These are phyloP conservation scores for Phengaris arion DNA, from an alignment of 2,888 invertebrate genomes.

Conservation along the genomic window DNA sequence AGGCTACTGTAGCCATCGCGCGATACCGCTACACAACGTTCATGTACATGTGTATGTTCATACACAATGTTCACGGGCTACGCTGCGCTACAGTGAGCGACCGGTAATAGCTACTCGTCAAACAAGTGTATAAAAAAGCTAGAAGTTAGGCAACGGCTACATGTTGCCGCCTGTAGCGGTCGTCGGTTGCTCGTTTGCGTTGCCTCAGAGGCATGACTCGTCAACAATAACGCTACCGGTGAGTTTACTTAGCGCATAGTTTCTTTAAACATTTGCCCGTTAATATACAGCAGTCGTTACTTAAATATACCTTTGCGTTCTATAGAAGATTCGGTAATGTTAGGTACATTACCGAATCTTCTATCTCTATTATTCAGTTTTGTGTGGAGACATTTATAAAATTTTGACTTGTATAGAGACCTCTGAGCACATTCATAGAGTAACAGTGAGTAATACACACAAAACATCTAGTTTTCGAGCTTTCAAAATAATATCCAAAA, in stretches of 20 bases:
- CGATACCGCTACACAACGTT: too few relatives aligned
- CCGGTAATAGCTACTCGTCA: neutral
- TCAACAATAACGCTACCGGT: constrained; percentile 8
- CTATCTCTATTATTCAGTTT: neutral
- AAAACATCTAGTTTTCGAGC: too few relatives aligned
- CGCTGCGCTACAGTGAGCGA: too few relatives aligned
- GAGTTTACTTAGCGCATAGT: constrained; percentile 13
- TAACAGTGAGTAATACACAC: too few relatives aligned
- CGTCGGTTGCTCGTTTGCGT: neutral
- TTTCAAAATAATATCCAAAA: too few relatives aligned
- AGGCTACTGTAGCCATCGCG: neutral
- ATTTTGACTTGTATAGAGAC: too few relatives aligned
- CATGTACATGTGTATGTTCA: too few relatives aligned
- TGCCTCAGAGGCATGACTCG: neutral
- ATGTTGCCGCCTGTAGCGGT: neutral
- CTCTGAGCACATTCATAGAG: too few relatives aligned
- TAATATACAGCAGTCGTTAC: neutral
- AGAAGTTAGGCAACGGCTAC: too few relatives aligned
- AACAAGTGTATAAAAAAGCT: neutral
- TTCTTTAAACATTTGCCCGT: constrained; percentile 24
- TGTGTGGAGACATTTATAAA: neutral
- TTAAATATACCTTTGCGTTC: neutral
- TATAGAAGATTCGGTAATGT: neutral
- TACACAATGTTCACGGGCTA: too few relatives aligned
- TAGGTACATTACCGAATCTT: too few relatives aligned